Evolutionary conservation across 2,113 vertebrate genomes (phyloP).

Genomic region (Burhinus bistriatus): DNA sequence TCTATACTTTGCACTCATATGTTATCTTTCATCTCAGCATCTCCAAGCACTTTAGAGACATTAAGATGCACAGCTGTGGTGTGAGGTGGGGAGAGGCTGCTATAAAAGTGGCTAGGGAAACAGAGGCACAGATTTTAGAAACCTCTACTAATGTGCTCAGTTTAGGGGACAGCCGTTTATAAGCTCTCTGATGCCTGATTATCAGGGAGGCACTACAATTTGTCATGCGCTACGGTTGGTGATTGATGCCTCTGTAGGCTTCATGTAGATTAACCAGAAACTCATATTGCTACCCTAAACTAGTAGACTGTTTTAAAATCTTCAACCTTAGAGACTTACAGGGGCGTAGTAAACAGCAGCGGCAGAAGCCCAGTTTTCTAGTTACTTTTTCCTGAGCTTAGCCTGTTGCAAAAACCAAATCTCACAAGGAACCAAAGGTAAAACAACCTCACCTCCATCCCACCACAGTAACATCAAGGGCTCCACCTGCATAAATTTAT

Average conservation of each 20-base stretch:
- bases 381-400: neutral
- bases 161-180: neutral
- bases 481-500: neutral
- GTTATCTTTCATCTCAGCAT: constrained; percentile 8
- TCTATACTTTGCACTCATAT: neutral
- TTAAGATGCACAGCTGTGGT: neutral
- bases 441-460: neutral
- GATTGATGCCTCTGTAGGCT: neutral
- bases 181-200: neutral
- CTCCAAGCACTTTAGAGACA: constrained; percentile 19
- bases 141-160: neutral
- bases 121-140: constrained; percentile 28
- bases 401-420: neutral
- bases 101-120: neutral
- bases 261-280: neutral
- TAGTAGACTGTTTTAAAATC: neutral
- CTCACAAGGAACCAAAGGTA: neutral
- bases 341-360: neutral
- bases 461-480: neutral
- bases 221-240: neutral
- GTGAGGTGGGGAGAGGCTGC: neutral
- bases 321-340: neutral
- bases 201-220: neutral
- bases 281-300: neutral
- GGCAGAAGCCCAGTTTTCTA: neutral